Evolutionary conservation across 2,113 vertebrate species (phyloP), one percentile per base, ranked within the genome.

Genomic region (Circaetus gallicus): DNA sequence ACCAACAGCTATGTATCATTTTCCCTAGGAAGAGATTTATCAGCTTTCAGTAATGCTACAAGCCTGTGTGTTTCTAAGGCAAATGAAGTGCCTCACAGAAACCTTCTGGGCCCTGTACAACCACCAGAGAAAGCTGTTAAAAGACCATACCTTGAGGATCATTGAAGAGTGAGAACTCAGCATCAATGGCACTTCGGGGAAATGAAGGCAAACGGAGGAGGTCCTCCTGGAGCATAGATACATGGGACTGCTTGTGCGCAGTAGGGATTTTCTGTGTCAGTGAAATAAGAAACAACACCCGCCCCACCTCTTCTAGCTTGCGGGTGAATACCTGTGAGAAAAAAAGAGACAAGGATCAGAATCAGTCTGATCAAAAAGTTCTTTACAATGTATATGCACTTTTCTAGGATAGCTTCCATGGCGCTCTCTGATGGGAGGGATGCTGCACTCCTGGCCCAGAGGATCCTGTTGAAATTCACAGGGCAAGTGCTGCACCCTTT

Each of bases 141-240:
- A 45, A 61, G 31, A 29, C 38, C 36, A 1, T 96, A 99, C 99
- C 99, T 98, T 99, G 99, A 22, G 98, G 99, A 82, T 99, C 99
- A 47, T 98, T 99, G 96, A 99, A 99, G 83, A 99, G 98, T 0
- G 99, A 99, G 97, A 99, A 99, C 95, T 99, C 99, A 0, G 99
- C 99, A 40, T 99, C 99, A 22, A 99, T 99, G 73, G 99, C 99
- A 12, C 99, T 99, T 21, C 99, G 98, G 9, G 99, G 99, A 95
- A 99, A 99, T 0, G 99, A 99, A 11, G 99, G 99, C 84, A 99
- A 97, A 16, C 99, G 99, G 13, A 99, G 99, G 31, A 99, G 99
- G 84, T 99, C 99, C 89, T 99, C 99, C 97, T 99, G 99, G 4
- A 99, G 99, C 98, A 99, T 98, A 56, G 99, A 99, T 18, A 99